These are phyloP conservation scores for Camponotus floridanus DNA, from an alignment of 1,140 invertebrate species.

Conservation along the genomic window DNA sequence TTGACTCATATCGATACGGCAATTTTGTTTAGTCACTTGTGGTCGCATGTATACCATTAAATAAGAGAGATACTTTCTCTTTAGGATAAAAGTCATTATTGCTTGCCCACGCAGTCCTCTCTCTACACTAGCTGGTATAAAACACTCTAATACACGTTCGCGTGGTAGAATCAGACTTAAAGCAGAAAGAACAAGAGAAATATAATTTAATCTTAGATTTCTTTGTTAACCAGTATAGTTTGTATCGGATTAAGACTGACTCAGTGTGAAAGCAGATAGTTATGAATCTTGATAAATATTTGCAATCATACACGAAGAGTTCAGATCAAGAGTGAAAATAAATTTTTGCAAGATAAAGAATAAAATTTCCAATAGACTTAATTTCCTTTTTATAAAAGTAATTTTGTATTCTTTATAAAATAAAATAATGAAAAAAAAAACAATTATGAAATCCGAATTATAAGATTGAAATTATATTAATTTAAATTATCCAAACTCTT, in stretches of 20 bases:
- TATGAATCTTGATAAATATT: neutral
- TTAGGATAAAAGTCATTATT: neutral
- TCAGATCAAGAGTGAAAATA: neutral
- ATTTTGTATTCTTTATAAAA: too few species aligned
- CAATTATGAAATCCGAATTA: too few species aligned
- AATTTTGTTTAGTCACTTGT: neutral
- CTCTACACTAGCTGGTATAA: neutral
- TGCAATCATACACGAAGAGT: neutral
- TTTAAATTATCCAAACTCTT: too few species aligned
- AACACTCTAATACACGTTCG: neutral
- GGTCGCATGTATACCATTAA: neutral
- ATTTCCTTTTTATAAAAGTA: too few species aligned
- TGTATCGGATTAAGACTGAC: neutral
- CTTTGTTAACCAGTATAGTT: neutral
- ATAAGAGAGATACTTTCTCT: neutral
- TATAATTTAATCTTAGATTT: conserved; percentile 7
- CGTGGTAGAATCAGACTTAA: neutral
- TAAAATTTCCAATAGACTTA: too few species aligned
- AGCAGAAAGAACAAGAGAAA: neutral
- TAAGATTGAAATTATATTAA: too few species aligned
- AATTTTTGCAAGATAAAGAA: neutral
- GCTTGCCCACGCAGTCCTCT: neutral
- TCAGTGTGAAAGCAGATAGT: neutral
- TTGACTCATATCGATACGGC: neutral
- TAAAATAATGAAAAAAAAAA: too few species aligned